phyloP scores from a whole-genome alignment of 2,888 invertebrate species.

The Brachynemurus nebulosus region DNA sequence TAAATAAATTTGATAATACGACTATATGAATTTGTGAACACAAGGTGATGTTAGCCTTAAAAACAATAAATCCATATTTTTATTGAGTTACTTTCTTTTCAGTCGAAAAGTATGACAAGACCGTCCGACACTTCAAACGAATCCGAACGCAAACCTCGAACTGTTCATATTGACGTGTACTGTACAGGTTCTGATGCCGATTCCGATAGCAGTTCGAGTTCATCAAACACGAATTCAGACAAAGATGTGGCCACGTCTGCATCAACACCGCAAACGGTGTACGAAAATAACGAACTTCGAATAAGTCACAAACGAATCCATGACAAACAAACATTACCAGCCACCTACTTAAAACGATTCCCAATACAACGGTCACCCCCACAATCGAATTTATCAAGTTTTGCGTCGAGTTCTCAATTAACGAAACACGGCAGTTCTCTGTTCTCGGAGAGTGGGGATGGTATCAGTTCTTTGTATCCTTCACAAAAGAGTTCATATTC shows the following conservation, averaged over 20 bases:
- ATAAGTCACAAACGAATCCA: conserved; percentile 40
- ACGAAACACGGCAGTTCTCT: conserved; percentile 20
- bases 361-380: conserved; percentile 7
- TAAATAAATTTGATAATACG: no score
- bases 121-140: conserved; percentile 20
- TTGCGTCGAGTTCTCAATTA: conserved; percentile 14
- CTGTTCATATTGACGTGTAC: conserved; percentile 62
- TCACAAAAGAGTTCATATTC: conserved; percentile 44
- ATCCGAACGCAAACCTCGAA: conserved; percentile 38
- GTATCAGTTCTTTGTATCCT: conserved; percentile 45
- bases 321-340: conserved; percentile 32
- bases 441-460: conserved; percentile 31
- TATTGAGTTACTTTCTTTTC: no score
- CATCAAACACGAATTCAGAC: conserved; percentile 28
- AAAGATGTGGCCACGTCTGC: conserved; percentile 28
- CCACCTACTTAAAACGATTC: conserved; percentile 20
- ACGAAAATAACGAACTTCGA: conserved; percentile 44
- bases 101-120: conserved; percentile 7
- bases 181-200: conserved; percentile 47
- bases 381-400: conserved; percentile 13
- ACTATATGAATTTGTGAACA: no score
- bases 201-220: conserved; percentile 26
- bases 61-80: no score
- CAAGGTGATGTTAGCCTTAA: no score
- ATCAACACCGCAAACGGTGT: conserved; percentile 48